These are phyloP conservation scores for Gibbula magus DNA, from an alignment of 2,888 invertebrate genomes.

Conservation along the genomic window DNA sequence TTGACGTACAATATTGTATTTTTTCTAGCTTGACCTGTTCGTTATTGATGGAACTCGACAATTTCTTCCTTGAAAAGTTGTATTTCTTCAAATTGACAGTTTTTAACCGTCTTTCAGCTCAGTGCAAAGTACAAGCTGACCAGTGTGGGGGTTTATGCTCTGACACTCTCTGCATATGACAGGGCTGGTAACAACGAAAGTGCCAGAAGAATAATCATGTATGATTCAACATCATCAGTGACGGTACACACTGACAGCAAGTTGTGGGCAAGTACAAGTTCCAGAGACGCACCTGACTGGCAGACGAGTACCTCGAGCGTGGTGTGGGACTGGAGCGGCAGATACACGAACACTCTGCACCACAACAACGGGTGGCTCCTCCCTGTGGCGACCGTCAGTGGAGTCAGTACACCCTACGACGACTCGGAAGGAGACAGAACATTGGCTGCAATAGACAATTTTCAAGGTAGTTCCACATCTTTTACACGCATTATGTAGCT, in stretches of 20 bases:
- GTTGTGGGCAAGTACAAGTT: conserved; percentile 30
- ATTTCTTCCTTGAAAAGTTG: no score
- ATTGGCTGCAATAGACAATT: conserved; percentile 19
- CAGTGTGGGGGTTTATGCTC: conserved; percentile 28
- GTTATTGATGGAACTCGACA: no score
- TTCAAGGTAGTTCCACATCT: conserved; percentile 24
- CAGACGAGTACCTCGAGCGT: background rate
- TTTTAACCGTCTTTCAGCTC: background rate
- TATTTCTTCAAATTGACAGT: no score
- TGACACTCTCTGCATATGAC: conserved; percentile 29
- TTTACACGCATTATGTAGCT: no score
- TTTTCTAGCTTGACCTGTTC: no score
- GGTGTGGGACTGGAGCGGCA: conserved; percentile 25
- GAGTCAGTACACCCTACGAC: conserved; percentile 30
- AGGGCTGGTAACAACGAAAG: conserved; percentile 31
- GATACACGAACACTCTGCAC: conserved; percentile 35
- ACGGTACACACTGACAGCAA: conserved; percentile 3
- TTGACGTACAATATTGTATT: no score
- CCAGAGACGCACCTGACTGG: background rate
- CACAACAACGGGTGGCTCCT: conserved; percentile 33
- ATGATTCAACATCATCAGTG: conserved; percentile 31
- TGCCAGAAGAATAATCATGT: conserved; percentile 28
- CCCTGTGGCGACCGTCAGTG: conserved; percentile 9
- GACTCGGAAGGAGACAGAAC: conserved; percentile 34
- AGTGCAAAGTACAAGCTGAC: background rate